Base-by-base conservation (phyloP, 2,888 invertebrate genomes). In the Allophyes oxyacanthae region DNA sequence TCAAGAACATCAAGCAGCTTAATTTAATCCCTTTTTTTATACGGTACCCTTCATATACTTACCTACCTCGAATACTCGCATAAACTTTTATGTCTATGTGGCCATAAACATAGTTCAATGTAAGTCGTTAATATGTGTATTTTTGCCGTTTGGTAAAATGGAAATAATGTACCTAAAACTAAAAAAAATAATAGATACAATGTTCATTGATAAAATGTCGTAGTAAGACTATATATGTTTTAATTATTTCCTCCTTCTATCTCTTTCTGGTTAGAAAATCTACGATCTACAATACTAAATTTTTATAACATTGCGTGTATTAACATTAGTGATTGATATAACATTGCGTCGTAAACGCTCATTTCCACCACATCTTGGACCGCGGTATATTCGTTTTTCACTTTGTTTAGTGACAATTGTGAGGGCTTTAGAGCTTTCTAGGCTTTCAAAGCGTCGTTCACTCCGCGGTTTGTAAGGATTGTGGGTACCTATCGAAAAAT, bases 391-490 rank as follows among this genome's bases (percentile, higher is more conserved):
- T 63, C 71, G 65, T 69, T 77, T 74, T 74, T 72, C 77, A 77
- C 81, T 81, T 81, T 77, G 79, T 77, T 82, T 79, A 79, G 81
- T 79, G 75, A 75, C 79, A 77, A 83, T 82, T 79, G 81, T 77
- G 77, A 72, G 49, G 67, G 83, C 79, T 83, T 82, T 82, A 76
- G 63, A 79, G 79, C 75, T 77, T 73, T 69, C 65, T 54, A 68
- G 61, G 80, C 76, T 79, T 78, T 78, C 62, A 72, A 76, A 70
- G 74, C 75, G 66, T 76, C 78, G 75, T 77, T 82, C 78, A 62
- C 64, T 67, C 60, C 65, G 71, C 74, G 73, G 72, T 74, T 81
- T 72, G 64, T 71, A 75, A 76, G 81, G 77, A 77, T 83, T 81
- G 77, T 54, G 68, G 66, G 78, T 79, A n/a, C n/a, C n/a, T n/a